Percentiles rank a stretch among this genome's conserved stretches.
Conservation (phyloP, 1,140 invertebrate genomes). For the Leptinotarsa defecta region DNA sequence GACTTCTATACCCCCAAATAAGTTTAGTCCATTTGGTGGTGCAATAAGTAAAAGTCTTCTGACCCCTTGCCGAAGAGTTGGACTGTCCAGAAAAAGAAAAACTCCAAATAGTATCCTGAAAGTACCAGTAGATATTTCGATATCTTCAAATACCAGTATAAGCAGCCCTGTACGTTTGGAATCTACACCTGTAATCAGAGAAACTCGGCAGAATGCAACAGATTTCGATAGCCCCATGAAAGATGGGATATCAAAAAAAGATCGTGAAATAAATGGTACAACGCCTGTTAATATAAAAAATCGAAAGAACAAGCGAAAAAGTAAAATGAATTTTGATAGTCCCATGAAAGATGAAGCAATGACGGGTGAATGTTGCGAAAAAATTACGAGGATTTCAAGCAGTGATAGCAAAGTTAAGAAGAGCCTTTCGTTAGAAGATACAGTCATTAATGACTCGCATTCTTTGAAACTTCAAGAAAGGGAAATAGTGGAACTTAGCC, state of each 20-base stretch:
- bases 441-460: no score
- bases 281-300: no score
- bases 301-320: background rate
- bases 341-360: background rate
- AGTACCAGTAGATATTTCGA: slow-evolving; percentile 1
- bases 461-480: no score
- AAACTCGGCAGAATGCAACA: background rate
- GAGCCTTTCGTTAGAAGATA: no score
- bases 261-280: background rate
- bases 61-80: slow-evolving; percentile 21
- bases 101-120: slow-evolving; percentile 19
- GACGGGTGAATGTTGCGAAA: background rate
- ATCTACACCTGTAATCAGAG: slow-evolving; percentile 1
- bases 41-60: slow-evolving; percentile 23
- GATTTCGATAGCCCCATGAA: background rate
- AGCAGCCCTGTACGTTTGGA: background rate
- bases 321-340: background rate
- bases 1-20: background rate
- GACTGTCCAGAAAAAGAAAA: slow-evolving; percentile 19
- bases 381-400: no score
- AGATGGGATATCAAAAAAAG: background rate
- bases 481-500: no score
- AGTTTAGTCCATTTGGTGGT: slow-evolving; percentile 20
- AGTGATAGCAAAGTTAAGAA: no score
- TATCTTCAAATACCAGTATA: background rate